A percentile compares a stretch with the other conserved stretches of the same genome.
Conservation (phyloP, 2,113 vertebrate species). For the Hemiscyllium ocellatum region DNA sequence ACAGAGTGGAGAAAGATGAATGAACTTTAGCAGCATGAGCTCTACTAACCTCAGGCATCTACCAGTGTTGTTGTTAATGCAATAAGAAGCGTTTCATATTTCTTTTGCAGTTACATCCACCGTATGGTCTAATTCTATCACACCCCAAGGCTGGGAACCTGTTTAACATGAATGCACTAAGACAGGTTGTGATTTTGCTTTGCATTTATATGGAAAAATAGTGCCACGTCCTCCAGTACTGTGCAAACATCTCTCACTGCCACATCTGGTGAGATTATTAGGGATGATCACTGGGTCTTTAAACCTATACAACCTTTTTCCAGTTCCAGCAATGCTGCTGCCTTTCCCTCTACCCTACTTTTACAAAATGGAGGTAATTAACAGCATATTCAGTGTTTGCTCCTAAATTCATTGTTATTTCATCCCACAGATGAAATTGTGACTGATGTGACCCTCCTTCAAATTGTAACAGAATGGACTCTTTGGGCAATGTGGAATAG, state of each 20-base stretch:
- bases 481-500: too few species aligned
- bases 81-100: not conserved
- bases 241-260: not conserved
- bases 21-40: not conserved
- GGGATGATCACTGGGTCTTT: not conserved
- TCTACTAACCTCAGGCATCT: not conserved
- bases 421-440: not conserved
- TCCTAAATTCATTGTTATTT: not conserved
- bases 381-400: not conserved
- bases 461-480: not conserved
- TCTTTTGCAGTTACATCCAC: not conserved
- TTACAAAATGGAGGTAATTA: not conserved
- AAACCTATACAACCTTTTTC: not conserved
- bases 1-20: slow-evolving; percentile 6
- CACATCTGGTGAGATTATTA: not conserved
- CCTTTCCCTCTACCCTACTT: not conserved
- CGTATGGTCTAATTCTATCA: not conserved
- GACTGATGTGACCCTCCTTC: not conserved
- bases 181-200: not conserved
- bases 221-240: not conserved
- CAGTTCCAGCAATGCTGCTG: not conserved
- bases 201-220: not conserved
- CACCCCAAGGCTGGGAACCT: not conserved
- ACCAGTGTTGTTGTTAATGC: not conserved
- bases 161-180: not conserved